Evolutionary conservation across 2,797 vertebrate genomes (phyloP).

Genomic region (Argentina silus): DNA sequence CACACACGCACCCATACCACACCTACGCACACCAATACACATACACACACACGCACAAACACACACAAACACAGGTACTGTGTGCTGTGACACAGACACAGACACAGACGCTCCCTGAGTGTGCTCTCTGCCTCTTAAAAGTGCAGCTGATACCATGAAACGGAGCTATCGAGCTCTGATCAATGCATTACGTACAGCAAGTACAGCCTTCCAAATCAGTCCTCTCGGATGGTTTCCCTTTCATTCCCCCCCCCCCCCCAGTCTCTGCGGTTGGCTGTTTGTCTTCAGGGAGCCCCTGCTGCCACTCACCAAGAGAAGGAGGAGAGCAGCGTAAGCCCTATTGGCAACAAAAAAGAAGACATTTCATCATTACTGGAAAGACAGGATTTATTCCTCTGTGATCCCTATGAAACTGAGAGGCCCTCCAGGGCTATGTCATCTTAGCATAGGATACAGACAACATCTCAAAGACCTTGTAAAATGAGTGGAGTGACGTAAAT

Average conservation of each 20-base stretch:
- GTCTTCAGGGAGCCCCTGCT: slow-evolving; percentile 46
- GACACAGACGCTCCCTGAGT: background rate
- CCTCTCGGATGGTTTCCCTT: slow-evolving; percentile 39
- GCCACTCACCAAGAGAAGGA: slow-evolving; percentile 45
- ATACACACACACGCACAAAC: background rate
- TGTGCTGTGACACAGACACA: background rate
- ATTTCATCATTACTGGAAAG: slow-evolving; percentile 64
- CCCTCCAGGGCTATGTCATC: slow-evolving; percentile 51
- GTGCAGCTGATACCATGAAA: slow-evolving; percentile 28
- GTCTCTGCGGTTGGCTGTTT: slow-evolving; percentile 28
- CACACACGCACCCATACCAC: slow-evolving; percentile 35
- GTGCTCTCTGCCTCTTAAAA: background rate
- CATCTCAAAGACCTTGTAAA: slow-evolving; percentile 51
- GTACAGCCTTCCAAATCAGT: slow-evolving; percentile 37
- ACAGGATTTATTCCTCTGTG: slow-evolving; percentile 60
- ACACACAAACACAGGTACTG: slow-evolving; percentile 28
- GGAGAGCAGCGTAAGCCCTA: slow-evolving; percentile 27
- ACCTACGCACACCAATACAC: slow-evolving; percentile 30
- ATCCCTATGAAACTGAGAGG: slow-evolving; percentile 60
- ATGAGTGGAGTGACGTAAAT: slow-evolving; percentile 51
- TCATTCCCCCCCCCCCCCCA: slow-evolving; percentile 37
- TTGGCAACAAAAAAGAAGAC: background rate
- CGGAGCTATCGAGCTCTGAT: slow-evolving; percentile 46
- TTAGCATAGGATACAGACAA: slow-evolving; percentile 60
- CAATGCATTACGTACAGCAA: slow-evolving; percentile 45